Evolutionary conservation across 2,797 vertebrate genomes (phyloP).

Genomic region (Fratercula arctica): DNA sequence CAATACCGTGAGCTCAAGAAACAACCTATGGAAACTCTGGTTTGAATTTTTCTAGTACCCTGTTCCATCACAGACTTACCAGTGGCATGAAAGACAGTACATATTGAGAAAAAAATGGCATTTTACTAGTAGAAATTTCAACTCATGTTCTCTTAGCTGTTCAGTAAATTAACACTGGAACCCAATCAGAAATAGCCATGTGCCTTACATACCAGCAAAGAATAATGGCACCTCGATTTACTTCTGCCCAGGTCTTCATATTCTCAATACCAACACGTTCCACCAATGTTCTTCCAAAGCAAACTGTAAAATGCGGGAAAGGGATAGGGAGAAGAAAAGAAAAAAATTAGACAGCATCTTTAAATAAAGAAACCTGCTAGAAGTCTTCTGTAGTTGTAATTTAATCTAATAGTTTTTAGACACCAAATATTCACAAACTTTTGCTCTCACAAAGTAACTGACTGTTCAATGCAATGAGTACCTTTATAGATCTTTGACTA

Average conservation of each 20-base stretch:
- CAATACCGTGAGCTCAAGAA: neutral
- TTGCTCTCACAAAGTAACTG: neutral
- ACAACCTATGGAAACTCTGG: neutral
- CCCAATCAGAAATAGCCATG: neutral
- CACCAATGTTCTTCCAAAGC: slow-evolving; percentile 87
- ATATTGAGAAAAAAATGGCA: accelerated
- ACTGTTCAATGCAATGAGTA: neutral
- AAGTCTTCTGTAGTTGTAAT: neutral
- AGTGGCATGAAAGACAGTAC: neutral
- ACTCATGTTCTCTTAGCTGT: neutral
- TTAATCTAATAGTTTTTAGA: neutral
- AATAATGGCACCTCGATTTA: slow-evolving; percentile 94
- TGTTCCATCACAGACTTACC: neutral
- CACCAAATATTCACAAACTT: neutral
- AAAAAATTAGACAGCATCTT: neutral
- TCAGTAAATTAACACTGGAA: neutral
- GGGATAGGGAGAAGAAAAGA: neutral
- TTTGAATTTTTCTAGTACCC: neutral
- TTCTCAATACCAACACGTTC: slow-evolving; percentile 86
- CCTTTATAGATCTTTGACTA: neutral
- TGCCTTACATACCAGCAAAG: slow-evolving; percentile 84
- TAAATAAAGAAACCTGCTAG: neutral
- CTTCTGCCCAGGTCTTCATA: slow-evolving; percentile 86
- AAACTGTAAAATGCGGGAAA: slow-evolving; percentile 74
- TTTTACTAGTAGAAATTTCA: neutral